These are phyloP conservation scores for Aricia agestis DNA, from an alignment of 1,140 invertebrate genomes.

Conservation along the genomic window DNA sequence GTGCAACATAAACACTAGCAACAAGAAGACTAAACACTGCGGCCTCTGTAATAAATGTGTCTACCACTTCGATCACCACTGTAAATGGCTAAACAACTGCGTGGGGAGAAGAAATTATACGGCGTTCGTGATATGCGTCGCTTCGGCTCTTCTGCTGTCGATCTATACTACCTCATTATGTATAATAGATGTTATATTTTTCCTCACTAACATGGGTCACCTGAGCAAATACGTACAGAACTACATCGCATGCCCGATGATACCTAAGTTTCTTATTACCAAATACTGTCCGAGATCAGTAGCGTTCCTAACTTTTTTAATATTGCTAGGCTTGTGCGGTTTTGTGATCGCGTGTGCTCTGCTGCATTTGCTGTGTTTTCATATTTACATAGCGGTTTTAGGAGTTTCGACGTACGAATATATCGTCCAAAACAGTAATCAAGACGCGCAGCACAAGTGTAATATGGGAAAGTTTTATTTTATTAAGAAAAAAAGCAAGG, in stretches of 20 bases:
- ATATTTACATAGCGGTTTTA: conserved; percentile 89
- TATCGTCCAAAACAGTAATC: conserved; percentile 62
- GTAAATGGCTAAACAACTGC: conserved; percentile 99
- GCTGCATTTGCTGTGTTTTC: conserved; percentile 92
- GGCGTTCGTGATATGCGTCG: conserved; percentile 89
- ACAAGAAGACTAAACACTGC: conserved; percentile 92
- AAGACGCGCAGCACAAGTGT: conserved; percentile 17
- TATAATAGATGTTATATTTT: conserved; percentile 81
- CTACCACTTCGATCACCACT: conserved; percentile 94
- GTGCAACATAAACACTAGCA: conserved; percentile 89
- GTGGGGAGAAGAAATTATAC: conserved; percentile 93
- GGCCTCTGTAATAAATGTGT: conserved; percentile 98
- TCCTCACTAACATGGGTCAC: conserved; percentile 76
- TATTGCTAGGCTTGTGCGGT: conserved; percentile 81
- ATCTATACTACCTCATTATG: conserved; percentile 83
- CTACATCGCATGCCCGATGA: conserved; percentile 47
- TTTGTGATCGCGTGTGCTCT: conserved; percentile 86
- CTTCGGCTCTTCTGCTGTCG: conserved; percentile 87
- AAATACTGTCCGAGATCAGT: conserved; percentile 58
- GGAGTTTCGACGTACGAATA: conserved; percentile 95
- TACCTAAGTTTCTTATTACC: conserved; percentile 32
- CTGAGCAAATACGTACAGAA: conserved; percentile 69
- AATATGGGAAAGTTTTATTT: conserved; percentile 17
- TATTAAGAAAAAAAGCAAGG: neutral
- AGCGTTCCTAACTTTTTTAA: conserved; percentile 80